Conservation (phyloP, 2,888 invertebrate species). For the Sylvicola cinctus region DNA sequence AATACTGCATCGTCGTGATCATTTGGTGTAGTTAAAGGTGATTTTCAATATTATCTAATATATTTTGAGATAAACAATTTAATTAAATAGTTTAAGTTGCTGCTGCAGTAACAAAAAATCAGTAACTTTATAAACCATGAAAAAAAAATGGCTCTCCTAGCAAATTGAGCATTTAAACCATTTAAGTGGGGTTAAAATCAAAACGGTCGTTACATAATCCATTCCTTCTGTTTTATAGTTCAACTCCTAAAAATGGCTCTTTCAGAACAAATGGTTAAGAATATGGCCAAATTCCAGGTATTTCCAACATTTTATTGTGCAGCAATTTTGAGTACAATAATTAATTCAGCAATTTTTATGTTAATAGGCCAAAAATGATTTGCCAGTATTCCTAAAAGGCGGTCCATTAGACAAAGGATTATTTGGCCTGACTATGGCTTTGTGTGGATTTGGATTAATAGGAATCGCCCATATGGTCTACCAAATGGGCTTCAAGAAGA, state of each 20-base stretch:
- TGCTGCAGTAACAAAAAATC: no score
- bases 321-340: not conserved
- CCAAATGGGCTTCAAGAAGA: constrained; percentile 21
- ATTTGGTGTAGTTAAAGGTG: no score
- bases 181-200: no score
- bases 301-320: not conserved
- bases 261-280: constrained; percentile 19
- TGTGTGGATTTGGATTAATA: constrained; percentile 21
- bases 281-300: constrained; percentile 22
- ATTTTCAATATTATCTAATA: no score
- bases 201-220: no score
- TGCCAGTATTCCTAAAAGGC: constrained; percentile 23
- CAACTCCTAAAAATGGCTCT: constrained; percentile 23
- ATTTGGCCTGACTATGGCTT: constrained; percentile 19
- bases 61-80: no score
- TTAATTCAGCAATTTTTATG: not conserved
- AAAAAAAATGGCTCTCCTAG: no score
- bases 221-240: no score
- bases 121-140: no score
- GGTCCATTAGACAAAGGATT: constrained; percentile 20
- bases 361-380: constrained; percentile 18
- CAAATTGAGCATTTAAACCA: no score
- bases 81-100: no score
- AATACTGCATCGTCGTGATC: no score
- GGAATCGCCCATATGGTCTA: constrained; percentile 17